Percentiles rank a stretch among this genome's conserved stretches.
These are phyloP conservation scores for Hypocryptadius cinnamomeus DNA, from an alignment of 2,113 vertebrate genomes.

Conservation along the genomic window DNA sequence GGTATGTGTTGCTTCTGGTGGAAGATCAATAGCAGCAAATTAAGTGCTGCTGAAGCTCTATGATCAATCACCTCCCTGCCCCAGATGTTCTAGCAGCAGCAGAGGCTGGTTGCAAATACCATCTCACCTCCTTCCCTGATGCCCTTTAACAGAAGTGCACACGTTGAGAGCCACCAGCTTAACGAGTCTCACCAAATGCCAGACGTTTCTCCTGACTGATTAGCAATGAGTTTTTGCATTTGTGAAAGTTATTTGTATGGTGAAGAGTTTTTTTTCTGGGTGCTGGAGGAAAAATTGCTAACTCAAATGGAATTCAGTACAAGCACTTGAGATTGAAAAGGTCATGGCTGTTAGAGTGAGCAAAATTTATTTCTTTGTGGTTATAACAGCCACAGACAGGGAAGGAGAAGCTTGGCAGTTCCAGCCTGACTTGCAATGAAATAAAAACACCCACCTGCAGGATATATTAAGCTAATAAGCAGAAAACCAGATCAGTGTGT, in stretches of 20 bases:
- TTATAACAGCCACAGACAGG: background rate
- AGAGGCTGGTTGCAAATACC: background rate
- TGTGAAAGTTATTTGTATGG: background rate
- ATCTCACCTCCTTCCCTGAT: background rate
- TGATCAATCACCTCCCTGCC: background rate
- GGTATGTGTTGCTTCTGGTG: background rate
- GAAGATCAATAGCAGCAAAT: background rate
- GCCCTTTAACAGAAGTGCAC: background rate
- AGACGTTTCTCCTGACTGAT: background rate
- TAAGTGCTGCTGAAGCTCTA: background rate
- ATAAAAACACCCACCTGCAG: background rate
- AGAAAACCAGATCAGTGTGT: background rate
- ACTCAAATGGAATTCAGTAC: background rate
- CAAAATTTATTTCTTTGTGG: background rate
- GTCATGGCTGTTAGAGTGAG: background rate
- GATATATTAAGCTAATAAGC: background rate
- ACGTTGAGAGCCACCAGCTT: background rate
- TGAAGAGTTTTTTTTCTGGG: background rate
- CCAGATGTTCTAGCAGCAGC: background rate
- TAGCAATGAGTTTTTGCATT: background rate
- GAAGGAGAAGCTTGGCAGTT: background rate
- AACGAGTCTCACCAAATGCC: background rate
- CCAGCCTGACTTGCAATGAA: background rate
- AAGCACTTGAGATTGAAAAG: conserved; percentile 23
- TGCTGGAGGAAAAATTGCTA: background rate